phyloP scores from a whole-genome alignment of 2,888 invertebrate species.

The Acrocera orbiculus region DNA sequence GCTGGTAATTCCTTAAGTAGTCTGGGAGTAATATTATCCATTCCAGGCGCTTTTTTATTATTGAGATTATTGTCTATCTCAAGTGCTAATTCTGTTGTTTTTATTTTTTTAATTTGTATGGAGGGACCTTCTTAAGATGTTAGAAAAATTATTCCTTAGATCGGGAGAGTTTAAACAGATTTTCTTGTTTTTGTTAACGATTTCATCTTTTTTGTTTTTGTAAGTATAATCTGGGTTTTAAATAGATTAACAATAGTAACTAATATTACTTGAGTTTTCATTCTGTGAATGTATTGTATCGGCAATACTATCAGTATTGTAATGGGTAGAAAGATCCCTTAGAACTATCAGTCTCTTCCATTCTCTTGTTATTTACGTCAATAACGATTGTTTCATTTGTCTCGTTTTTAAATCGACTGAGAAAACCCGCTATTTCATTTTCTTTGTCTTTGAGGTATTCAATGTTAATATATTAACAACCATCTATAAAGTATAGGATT shows the following conservation, averaged over 20 bases:
- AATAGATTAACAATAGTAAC: slow-evolving; percentile 5
- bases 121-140: background rate
- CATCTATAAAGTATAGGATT: slow-evolving; percentile 1
- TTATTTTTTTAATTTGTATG: too few species aligned
- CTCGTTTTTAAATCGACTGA: slow-evolving; percentile 2
- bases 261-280: slow-evolving; percentile 1
- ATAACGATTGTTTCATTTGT: background rate
- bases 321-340: background rate
- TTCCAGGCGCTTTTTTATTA: too few species aligned
- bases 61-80: too few species aligned
- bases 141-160: background rate
- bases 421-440: slow-evolving; percentile 3
- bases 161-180: slow-evolving; percentile 1
- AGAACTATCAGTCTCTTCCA: background rate
- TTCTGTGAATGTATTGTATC: slow-evolving; percentile 5
- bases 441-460: slow-evolving; percentile 3
- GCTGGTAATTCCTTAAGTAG: too few species aligned
- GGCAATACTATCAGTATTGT: background rate
- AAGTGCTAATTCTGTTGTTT: too few species aligned
- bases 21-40: too few species aligned
- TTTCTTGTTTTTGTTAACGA: background rate
- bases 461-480: slow-evolving; percentile 3
- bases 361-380: too few species aligned
- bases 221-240: slow-evolving; percentile 1
- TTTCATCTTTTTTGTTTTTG: slow-evolving; percentile 2